A percentile compares a stretch with the other conserved stretches of the same genome.
Conservation (phyloP, 2,113 vertebrate genomes). For the Bos indicus region DNA sequence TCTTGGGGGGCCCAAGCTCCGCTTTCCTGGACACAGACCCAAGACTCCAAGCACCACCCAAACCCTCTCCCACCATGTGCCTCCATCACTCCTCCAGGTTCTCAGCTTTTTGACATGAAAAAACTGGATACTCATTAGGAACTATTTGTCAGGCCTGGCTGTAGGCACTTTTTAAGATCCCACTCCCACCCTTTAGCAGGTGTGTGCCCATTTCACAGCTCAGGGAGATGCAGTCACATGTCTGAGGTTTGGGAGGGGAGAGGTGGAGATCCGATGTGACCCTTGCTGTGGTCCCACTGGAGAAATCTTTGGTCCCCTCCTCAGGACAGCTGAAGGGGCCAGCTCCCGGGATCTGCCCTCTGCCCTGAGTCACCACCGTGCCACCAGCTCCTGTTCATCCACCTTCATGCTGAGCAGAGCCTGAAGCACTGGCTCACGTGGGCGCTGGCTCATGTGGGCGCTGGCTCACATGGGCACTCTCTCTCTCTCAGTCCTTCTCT, state of each 20-base stretch:
- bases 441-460: not conserved
- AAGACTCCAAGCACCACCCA: not conserved
- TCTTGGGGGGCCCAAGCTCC: not conserved
- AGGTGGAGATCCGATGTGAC: not conserved
- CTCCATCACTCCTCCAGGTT: not conserved
- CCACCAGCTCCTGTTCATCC: not conserved
- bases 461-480: not conserved
- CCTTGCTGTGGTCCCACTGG: not conserved
- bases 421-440: not conserved
- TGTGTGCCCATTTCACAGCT: not conserved
- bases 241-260: not conserved
- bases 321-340: not conserved
- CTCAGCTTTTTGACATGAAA: not conserved
- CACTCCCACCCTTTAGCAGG: not conserved
- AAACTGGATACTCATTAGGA: rapidly evolving
- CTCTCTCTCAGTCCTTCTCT: not conserved
- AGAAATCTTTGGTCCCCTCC: not conserved
- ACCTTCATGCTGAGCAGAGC: not conserved
- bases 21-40: not conserved
- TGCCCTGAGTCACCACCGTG: rapidly evolving
- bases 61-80: not conserved
- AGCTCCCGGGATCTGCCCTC: not conserved
- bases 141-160: not conserved
- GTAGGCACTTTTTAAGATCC: not conserved
- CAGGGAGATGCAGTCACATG: not conserved